Evolutionary conservation across 2,797 vertebrate genomes (phyloP).

Genomic region (Tadarida brasiliensis): DNA sequence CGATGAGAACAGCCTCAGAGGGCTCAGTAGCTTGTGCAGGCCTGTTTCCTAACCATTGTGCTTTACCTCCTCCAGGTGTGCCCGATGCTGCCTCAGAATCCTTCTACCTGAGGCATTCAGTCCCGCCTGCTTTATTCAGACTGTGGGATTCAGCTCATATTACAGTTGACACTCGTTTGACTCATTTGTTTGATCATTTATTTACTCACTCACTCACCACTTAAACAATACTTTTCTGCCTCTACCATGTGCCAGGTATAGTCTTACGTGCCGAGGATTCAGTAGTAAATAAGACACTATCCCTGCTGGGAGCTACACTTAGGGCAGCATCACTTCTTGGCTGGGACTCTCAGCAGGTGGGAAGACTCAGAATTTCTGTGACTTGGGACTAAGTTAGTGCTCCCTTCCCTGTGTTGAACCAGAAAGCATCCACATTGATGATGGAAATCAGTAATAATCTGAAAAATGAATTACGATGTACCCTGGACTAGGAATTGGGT

Average conservation of each 20-base stretch:
- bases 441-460: not conserved
- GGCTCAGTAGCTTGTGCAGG: not conserved
- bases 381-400: not conserved
- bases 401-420: not conserved
- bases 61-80: not conserved
- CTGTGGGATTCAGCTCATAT: not conserved
- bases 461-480: slow-evolving; percentile 8
- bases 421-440: not conserved
- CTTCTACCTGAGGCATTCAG: not conserved
- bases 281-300: not conserved
- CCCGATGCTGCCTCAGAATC: not conserved
- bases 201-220: not conserved
- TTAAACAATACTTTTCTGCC: not conserved
- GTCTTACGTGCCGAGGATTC: not conserved
- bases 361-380: not conserved
- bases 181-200: not conserved
- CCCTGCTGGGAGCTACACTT: not conserved
- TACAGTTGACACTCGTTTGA: not conserved
- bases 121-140: not conserved
- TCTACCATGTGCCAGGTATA: not conserved
- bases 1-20: not conserved
- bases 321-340: not conserved
- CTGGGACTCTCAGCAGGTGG: not conserved
- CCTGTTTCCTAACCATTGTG: not conserved
- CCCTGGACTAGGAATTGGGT: not conserved